phyloP scores from a whole-genome alignment of 2,113 vertebrate species.

The Callocephalon fimbriatum region DNA sequence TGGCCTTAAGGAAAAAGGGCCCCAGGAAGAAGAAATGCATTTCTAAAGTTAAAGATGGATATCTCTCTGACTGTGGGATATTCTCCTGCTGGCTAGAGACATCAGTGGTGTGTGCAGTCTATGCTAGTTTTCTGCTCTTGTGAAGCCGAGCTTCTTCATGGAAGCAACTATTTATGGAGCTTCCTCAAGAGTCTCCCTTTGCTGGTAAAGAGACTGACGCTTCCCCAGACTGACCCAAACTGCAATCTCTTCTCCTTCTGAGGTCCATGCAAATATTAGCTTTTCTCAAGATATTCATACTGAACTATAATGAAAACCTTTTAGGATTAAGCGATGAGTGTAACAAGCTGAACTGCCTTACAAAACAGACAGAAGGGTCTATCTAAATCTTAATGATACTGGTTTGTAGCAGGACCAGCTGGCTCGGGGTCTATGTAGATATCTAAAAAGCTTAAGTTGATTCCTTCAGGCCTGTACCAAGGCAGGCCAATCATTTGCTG shows the following conservation, averaged over 20 bases:
- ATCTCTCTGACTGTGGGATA: not conserved
- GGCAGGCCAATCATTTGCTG: not conserved
- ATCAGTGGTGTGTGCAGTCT: not conserved
- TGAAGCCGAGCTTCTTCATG: not conserved
- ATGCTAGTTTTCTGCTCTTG: not conserved
- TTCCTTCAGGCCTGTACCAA: not conserved
- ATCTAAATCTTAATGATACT: not conserved
- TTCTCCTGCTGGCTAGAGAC: not conserved
- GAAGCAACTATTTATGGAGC: not conserved
- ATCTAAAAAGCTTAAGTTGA: not conserved
- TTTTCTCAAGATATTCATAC: not conserved
- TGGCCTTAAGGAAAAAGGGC: not conserved
- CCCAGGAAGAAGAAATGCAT: not conserved
- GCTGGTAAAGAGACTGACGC: not conserved
- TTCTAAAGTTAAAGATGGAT: not conserved
- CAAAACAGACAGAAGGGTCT: not conserved
- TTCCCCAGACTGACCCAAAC: not conserved
- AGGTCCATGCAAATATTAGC: not conserved
- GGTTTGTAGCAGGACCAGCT: not conserved
- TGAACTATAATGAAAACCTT: not conserved
- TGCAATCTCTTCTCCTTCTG: not conserved
- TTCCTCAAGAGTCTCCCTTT: not conserved
- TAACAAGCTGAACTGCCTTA: not conserved
- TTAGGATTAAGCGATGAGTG: not conserved
- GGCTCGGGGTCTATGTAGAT: not conserved